phyloP scores from a whole-genome alignment of 2,113 vertebrate species.

The Heterotis niloticus region DNA sequence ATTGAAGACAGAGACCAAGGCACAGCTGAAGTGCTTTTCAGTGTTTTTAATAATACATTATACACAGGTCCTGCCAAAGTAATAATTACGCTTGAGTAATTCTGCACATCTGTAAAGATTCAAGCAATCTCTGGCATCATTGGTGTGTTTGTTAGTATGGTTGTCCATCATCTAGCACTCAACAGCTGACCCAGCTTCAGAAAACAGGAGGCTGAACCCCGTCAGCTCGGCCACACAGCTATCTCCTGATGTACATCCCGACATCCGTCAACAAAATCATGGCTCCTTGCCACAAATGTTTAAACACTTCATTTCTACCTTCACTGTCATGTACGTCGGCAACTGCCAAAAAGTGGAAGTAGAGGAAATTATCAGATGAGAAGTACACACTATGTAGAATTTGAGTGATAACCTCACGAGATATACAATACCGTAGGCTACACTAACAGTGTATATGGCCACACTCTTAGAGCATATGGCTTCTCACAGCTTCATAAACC shows the following conservation, averaged over 20 bases:
- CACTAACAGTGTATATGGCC: too few species aligned
- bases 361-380: too few species aligned
- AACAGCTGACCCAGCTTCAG: conserved; percentile 10
- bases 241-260: not conserved
- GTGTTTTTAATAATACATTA: conserved; percentile 26
- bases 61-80: conserved; percentile 27
- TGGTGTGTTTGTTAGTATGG: conserved; percentile 7
- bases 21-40: not conserved
- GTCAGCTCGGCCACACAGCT: not conserved
- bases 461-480: too few species aligned
- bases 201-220: not conserved
- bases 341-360: too few species aligned
- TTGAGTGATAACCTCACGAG: too few species aligned
- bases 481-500: too few species aligned
- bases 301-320: not conserved
- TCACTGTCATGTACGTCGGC: too few species aligned
- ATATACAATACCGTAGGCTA: too few species aligned
- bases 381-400: too few species aligned
- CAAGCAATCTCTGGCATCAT: conserved; percentile 21
- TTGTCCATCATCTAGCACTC: not conserved
- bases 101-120: conserved; percentile 36
- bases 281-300: not conserved
- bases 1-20: not conserved
- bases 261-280: not conserved
- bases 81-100: conserved; percentile 33